Evolutionary conservation across 2,888 invertebrate genomes (phyloP), one percentile per base, ranked within the genome.

Genomic region (Drosophila diplacantha): DNA sequence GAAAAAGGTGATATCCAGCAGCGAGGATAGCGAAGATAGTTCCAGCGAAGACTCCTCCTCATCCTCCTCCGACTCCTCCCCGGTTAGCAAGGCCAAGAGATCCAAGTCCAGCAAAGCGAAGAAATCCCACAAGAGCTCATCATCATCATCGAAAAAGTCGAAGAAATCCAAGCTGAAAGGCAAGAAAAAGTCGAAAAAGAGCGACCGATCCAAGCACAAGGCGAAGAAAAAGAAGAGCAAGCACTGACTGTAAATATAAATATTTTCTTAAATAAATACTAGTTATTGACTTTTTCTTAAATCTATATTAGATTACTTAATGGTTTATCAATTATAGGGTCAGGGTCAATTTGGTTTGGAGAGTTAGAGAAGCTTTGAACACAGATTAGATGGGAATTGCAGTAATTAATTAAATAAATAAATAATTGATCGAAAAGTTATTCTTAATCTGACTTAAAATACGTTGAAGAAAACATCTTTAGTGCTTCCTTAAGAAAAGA

Each of bases 211-310:
- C 1, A 74, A 62, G 18, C 71, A 73, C 35, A 78, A 75, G 29
- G 12, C 73, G 1, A 75, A 84, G 32, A 83, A 84, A 5, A 84
- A 83, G 63, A 78, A 78, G n/a, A 69, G 65, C 39, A 82, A 74
- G 31, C 72, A 82, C 20, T 82, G 56, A 41, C 20, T 51, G 34
- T 53, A 43, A 41, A 47, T 46, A 54, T 11, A 39, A 29, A 31
- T 43, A 37, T n/a, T 39, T 32, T 34, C 29, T 18, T 18, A 31
- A 41, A 49, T 12, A 37, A 29, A 47, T 29, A 35, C 8, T 22
- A 38, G 38, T 12, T 38, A 14, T 20, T 14, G 18, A 6, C 34
- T 24, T 52, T 50, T 50, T 26, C 32, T 41, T 22, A 63, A 47
- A 18, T 32, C 35, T 37, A 60, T 43, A 38, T 38, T 52, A 11